Evolutionary conservation across 2,113 vertebrate genomes (phyloP), one percentile per base, ranked within the genome.

Genomic region (Nothocercus julius): DNA sequence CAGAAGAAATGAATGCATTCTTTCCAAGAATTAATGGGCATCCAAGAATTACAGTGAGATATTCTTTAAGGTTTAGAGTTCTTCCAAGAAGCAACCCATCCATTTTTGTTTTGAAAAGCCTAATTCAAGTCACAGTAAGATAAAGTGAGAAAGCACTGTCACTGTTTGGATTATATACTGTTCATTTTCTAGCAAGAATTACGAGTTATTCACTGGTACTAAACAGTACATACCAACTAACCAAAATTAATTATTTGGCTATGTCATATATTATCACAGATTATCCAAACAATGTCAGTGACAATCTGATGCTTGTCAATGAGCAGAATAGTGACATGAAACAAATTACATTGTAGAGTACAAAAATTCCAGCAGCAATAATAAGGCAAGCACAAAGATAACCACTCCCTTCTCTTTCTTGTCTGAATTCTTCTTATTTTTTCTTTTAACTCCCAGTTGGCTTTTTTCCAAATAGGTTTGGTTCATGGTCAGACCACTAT

Each of bases 351-450:
- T 96, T 82, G 84, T 58, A 51, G 40, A 85, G 74, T 19, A 74
- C n/a, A 86, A 84, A 89, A 94, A 88, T 85, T 47, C 27, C 45
- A 36, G 64, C 42, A 93, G 69, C 61, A 85, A 64, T 38, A 94
- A 73, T 94, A 97, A 97, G 97, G 93, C 91, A 97, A 97, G 96
- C 94, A 97, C 13, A 27, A 77, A 94, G 90, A 95, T 92, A 96
- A 95, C 47, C 22, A 76, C 95, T 97, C 97, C 92, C 90, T 91
- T 70, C 95, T 96, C 96, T 96, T 97, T 95, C 97, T 97, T 92
- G 95, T 92, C 97, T 95, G 95, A 95, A 93, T 85, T 96, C 95
- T 91, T 53, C 67, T 77, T 67, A 69, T 73, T 89, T 87, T 85
- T 86, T 53, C 24, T 66, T 92, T 97, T 88, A 90, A 66, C 69